phyloP scores from a whole-genome alignment of 2,888 invertebrate genomes.

The Polyommatus icarus region DNA sequence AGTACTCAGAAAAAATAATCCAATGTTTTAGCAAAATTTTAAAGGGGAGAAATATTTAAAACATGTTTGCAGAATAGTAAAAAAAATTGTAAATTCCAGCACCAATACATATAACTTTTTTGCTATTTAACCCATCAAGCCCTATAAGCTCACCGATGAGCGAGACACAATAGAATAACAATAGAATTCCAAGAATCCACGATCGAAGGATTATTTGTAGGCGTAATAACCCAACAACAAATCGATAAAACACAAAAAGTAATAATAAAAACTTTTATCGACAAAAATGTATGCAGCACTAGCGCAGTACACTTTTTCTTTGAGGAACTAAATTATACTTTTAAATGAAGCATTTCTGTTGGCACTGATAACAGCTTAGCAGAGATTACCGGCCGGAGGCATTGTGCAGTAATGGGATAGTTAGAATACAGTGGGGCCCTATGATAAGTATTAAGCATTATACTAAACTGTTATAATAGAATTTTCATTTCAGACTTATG shows the following conservation, averaged over 20 bases:
- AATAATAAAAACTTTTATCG: background rate
- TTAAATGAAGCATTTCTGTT: conserved; percentile 30
- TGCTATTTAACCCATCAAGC: too few relatives aligned
- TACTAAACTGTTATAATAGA: background rate
- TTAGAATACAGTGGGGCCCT: background rate
- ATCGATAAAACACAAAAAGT: background rate
- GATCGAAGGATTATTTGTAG: too few relatives aligned
- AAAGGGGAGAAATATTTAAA: background rate
- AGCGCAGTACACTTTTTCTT: background rate
- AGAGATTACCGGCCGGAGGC: conserved; percentile 22
- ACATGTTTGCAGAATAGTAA: background rate
- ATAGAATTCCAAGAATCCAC: too few relatives aligned
- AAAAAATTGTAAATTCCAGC: background rate
- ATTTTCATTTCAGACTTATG: background rate
- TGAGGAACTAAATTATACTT: conserved; percentile 10
- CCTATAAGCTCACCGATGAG: too few relatives aligned
- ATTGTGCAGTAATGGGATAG: conserved; percentile 26
- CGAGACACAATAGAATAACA: too few relatives aligned
- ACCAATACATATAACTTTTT: too few relatives aligned
- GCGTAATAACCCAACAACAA: too few relatives aligned
- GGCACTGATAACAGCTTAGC: conserved; percentile 19
- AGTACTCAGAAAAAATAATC: background rate
- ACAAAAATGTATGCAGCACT: background rate
- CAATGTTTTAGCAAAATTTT: background rate
- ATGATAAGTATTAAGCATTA: background rate